Evolutionary conservation across 2,113 vertebrate species (phyloP).

Genomic region (Tupaia tana): DNA sequence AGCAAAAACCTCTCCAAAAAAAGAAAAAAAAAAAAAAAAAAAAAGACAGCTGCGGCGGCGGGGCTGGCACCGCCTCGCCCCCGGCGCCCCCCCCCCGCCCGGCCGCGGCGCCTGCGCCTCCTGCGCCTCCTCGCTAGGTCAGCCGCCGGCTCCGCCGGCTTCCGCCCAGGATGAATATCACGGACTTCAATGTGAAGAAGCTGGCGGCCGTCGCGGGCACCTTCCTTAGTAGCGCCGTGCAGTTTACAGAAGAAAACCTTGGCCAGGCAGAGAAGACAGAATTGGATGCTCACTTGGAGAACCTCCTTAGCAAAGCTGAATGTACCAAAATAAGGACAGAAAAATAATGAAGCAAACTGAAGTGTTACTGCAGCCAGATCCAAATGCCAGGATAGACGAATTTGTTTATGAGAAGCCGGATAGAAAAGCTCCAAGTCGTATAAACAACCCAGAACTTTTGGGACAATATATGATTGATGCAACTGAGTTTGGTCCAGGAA

Average conservation of each 20-base stretch:
- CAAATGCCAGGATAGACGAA: slow-evolving; percentile 98
- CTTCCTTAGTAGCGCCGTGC: slow-evolving; percentile 95
- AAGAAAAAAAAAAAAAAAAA: no score
- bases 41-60: slow-evolving; percentile 77
- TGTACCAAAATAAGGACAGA: slow-evolving; percentile 98
- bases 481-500: slow-evolving; percentile 96
- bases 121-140: slow-evolving; percentile 28
- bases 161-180: slow-evolving; percentile 83
- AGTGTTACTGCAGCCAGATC: slow-evolving; percentile 97
- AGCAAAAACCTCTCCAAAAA: no score
- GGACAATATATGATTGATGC: slow-evolving; percentile 97
- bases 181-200: slow-evolving; percentile 97
- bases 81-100: neutral
- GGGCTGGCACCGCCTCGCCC: slow-evolving; percentile 70
- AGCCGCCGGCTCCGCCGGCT: slow-evolving; percentile 49
- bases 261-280: slow-evolving; percentile 99
- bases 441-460: slow-evolving; percentile 97
- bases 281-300: slow-evolving; percentile 98
- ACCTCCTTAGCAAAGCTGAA: slow-evolving; percentile 96
- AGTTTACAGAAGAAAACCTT: slow-evolving; percentile 99
- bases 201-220: slow-evolving; percentile 96
- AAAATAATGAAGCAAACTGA: slow-evolving; percentile 98
- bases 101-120: slow-evolving; percentile 39
- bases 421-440: slow-evolving; percentile 95
- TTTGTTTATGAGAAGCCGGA: slow-evolving; percentile 99